Conservation (phyloP, 2,888 invertebrate species). For the Dicroscelio sp. region DNA sequence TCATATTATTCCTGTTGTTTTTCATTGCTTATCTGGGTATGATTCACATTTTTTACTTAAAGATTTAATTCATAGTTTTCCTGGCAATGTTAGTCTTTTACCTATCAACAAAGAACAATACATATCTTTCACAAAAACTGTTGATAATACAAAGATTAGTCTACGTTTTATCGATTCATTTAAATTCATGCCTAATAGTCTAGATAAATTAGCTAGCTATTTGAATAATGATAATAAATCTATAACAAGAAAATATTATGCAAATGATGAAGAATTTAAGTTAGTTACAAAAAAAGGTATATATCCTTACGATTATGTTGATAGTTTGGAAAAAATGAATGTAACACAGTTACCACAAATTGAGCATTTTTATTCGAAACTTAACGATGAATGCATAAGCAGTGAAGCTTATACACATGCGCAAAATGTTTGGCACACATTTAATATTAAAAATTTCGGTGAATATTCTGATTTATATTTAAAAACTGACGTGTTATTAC, state of each 20-base stretch:
- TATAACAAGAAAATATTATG: slow-evolving; percentile 24
- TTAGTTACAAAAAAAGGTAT: slow-evolving; percentile 46
- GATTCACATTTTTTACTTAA: slow-evolving; percentile 49
- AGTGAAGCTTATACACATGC: not conserved
- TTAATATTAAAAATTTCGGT: not conserved
- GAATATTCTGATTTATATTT: slow-evolving; percentile 27
- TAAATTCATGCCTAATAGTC: slow-evolving; percentile 44
- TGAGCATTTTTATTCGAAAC: slow-evolving; percentile 14
- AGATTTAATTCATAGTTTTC: not conserved
- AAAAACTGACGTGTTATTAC: not conserved
- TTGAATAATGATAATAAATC: slow-evolving; percentile 3
- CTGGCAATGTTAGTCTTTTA: not conserved
- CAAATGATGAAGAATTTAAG: slow-evolving; percentile 29
- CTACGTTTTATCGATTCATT: slow-evolving; percentile 51
- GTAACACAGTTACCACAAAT: not conserved
- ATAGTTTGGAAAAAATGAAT: slow-evolving; percentile 19
- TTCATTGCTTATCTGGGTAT: slow-evolving; percentile 40
- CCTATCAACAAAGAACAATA: slow-evolving; percentile 68
- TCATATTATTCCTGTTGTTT: slow-evolving; percentile 32
- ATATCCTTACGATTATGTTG: slow-evolving; percentile 44
- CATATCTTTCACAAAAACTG: slow-evolving; percentile 20
- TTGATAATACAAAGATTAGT: not conserved
- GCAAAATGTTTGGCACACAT: slow-evolving; percentile 14
- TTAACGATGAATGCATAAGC: not conserved
- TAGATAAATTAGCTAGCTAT: slow-evolving; percentile 41